These are phyloP conservation scores for Margaritifera margaritifera DNA, from an alignment of 2,888 invertebrate genomes.

Conservation along the genomic window DNA sequence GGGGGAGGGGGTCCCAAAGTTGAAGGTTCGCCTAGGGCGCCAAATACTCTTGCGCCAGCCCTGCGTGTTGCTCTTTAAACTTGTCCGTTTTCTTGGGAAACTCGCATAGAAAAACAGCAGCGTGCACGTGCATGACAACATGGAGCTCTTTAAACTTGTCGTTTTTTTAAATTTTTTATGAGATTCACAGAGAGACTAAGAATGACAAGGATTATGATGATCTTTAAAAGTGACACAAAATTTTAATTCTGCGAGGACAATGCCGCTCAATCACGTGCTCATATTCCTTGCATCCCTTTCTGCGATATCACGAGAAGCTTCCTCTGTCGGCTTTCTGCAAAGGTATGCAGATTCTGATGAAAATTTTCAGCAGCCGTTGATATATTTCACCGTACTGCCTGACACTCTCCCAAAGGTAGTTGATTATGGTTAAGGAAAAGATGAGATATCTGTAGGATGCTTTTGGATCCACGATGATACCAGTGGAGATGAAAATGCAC, in stretches of 20 bases:
- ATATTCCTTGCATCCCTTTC: constrained; percentile 17
- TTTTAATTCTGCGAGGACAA: constrained; percentile 33
- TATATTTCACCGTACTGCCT: constrained; percentile 21
- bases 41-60: too few relatives aligned
- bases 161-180: constrained; percentile 29
- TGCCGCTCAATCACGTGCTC: constrained; percentile 28
- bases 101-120: constrained; percentile 40
- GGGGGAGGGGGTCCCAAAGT: too few relatives aligned
- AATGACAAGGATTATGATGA: constrained; percentile 23
- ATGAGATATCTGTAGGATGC: constrained; percentile 37
- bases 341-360: constrained; percentile 12
- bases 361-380: constrained; percentile 17
- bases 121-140: constrained; percentile 36
- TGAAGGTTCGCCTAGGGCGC: too few relatives aligned
- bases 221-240: constrained; percentile 30
- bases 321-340: constrained; percentile 12
- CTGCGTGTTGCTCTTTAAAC: too few relatives aligned
- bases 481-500: constrained; percentile 39
- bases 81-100: too few relatives aligned
- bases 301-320: constrained; percentile 13
- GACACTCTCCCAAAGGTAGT: constrained; percentile 35
- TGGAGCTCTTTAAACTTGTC: constrained; percentile 31
- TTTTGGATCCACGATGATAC: constrained; percentile 37
- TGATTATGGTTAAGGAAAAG: constrained; percentile 32
- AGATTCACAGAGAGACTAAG: constrained; percentile 30